Evolutionary conservation across 1,140 invertebrate genomes (phyloP), one percentile per base, ranked within the genome.

Genomic region (Zaprionus ghesquierei): DNA sequence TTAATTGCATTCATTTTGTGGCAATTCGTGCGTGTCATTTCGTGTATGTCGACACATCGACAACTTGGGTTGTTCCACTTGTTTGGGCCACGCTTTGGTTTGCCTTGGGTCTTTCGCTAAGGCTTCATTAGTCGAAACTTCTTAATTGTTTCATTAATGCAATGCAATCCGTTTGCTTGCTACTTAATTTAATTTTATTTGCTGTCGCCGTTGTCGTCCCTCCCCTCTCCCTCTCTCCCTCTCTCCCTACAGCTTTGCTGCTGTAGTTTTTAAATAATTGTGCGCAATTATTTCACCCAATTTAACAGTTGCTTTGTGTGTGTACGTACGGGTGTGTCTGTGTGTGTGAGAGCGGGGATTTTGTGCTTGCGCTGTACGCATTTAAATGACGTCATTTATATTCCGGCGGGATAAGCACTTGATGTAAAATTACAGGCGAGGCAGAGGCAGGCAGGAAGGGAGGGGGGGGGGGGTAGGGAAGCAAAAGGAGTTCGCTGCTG

Each of bases 141-240:
- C 79, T 86, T 86, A 86, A 86, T 86, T 87, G 82, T 86, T 87
- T 81, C 82, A 87, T 86, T 86, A 86, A 86, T 86, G 82, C 79
- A 87, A 73, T 72, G 82, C 82, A 86, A 86, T 86, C 82, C 82
- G 75, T 87, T 86, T 86, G 69, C 79, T 66, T 69, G 82, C 68
- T 69, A 86, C 82, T 86, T 86, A 79, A 86, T 86, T 86, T 87
- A 69, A 86, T 86, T 86, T 86, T 86, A 86, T 86, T 86, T 79
- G 79, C 82, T 79, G 75, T 86, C 75, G 69, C 46, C 69, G 72
- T 56, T 53, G 71, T 38, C 10, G 22, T 20, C 33, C 23, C 65
- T 23, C 2, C 31, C 13, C 13, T 33, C 1, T 5, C 33, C 33
- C 35, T 12, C 0, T n/a, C n/a, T 8, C 2, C 5, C n/a, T 29